Base-by-base conservation (phyloP, 2,888 invertebrate species). In the Ophion obscuratus region DNA sequence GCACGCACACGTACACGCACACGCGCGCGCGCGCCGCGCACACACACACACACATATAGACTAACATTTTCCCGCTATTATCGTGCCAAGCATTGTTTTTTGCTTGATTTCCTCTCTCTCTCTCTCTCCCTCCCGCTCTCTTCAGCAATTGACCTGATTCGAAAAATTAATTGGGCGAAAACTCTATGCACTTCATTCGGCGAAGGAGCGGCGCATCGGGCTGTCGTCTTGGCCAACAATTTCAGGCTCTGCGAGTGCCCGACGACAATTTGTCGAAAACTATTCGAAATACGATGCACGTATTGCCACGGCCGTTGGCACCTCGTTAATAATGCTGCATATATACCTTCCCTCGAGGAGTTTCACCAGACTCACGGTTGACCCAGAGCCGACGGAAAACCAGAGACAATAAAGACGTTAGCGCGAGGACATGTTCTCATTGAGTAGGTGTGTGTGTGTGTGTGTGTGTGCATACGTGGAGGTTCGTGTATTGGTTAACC, bases 321-420 rank as follows among this genome's bases (percentile, higher is more conserved):
- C 88, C 90, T 92, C 91, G 89, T 92, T 92, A 92, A 92, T 92
- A 91, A 92, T 90, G 90, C 88, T 81, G 74, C 68, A 77, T 85
- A 81, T 77, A 85, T 71, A 57, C 57, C 47, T 77, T 59, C 1
- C 20, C 76, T 36, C 66, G 71, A 66, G 78, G 70, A 80, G 71
- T 74, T 71, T 36, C 27, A 64, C 71, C n/a, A 24, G 27, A 44
- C 36, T 10, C 40, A 57, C 31, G 59, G 62, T 70, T 68, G 80
- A 62, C 44, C 20, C 44, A 53, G 20, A 73, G 57, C 27, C n/a
- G 57, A 66, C 57, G 68, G 85, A 62, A 66, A 74, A 20, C 74
- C 59, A 44, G 74, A 71, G 68, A 80, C 74, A 78, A 83, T 66
- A 78, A 80, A 84, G 82, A 78, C 68, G 44, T 27, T 74, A 73